Conservation (phyloP, 2,113 vertebrate species). For the Regulus satrapa region DNA sequence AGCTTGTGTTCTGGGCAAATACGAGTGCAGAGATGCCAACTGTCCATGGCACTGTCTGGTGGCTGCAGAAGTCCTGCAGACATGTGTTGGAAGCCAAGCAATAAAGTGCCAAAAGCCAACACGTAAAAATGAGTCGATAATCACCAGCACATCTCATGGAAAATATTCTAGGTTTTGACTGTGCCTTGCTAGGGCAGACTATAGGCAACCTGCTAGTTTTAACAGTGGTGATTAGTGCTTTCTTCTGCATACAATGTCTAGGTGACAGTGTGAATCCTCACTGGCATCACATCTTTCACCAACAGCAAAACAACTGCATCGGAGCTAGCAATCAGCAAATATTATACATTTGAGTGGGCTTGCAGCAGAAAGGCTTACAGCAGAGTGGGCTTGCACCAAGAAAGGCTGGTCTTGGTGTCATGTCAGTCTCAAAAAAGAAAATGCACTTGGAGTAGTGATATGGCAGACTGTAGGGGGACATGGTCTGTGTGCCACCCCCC, state of each 20-base stretch:
- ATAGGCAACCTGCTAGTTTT: neutral
- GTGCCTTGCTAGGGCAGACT: conserved; percentile 5
- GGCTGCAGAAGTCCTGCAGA: conserved; percentile 32
- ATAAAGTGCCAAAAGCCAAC: conserved; percentile 46
- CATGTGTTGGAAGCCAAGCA: conserved; percentile 34
- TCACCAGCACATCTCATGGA: conserved; percentile 54
- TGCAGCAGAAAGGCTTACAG: neutral
- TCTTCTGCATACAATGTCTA: neutral
- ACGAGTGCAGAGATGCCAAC: neutral
- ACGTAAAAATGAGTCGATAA: neutral
- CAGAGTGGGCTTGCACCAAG: neutral
- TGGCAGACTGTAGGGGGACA: neutral
- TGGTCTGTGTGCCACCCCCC: neutral
- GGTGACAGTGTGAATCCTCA: neutral
- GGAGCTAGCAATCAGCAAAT: neutral
- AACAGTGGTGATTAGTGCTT: neutral
- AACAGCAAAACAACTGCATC: neutral
- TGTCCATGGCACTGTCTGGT: neutral
- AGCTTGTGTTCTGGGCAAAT: neutral
- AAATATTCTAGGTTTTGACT: neutral
- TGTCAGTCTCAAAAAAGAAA: neutral
- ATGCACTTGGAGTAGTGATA: neutral
- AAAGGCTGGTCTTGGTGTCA: neutral
- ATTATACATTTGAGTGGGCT: neutral
- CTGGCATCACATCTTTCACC: neutral